Conservation (phyloP, 2,888 invertebrate species). For the Drosophila maculinotata region DNA sequence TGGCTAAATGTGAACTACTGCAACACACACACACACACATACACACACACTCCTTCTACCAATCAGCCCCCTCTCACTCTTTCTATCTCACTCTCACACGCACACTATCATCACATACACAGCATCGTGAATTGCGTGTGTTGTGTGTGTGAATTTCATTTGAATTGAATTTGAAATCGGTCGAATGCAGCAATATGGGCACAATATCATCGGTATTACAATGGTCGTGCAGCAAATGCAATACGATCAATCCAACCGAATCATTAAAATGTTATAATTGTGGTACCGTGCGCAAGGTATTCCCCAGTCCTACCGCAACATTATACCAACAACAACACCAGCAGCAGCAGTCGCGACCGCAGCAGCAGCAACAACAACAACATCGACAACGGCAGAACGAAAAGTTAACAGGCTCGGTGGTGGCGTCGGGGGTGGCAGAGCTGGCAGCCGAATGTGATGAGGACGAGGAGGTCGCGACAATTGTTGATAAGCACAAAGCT, state of each 20-base stretch:
- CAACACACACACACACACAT: no score
- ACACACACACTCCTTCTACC: constrained; percentile 31
- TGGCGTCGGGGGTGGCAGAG: constrained; percentile 37
- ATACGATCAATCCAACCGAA: constrained; percentile 95
- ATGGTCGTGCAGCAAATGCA: constrained; percentile 95
- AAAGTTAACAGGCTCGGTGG: constrained; percentile 22
- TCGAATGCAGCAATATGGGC: constrained; percentile 90
- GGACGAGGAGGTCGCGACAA: constrained; percentile 51
- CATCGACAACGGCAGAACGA: constrained; percentile 36
- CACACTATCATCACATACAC: constrained; percentile 29
- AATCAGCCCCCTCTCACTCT: constrained; percentile 20
- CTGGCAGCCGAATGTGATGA: constrained; percentile 59
- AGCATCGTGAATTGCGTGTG: constrained; percentile 49
- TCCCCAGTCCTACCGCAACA: constrained; percentile 77
- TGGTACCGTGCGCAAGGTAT: constrained; percentile 88
- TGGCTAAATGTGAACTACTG: constrained; percentile 37
- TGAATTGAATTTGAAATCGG: constrained; percentile 33
- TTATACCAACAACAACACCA: constrained; percentile 52
- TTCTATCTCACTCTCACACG: constrained; percentile 13
- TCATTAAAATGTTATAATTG: constrained; percentile 93
- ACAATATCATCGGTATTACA: constrained; percentile 97
- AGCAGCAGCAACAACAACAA: constrained; percentile 39
- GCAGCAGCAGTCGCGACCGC: constrained; percentile 41
- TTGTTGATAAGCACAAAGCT: constrained; percentile 66
- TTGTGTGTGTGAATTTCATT: constrained; percentile 50